A percentile compares a stretch with the other conserved stretches of the same genome.
phyloP scores from a whole-genome alignment of 1,140 invertebrate species.

The Cyrtorhinus lividipennis region DNA sequence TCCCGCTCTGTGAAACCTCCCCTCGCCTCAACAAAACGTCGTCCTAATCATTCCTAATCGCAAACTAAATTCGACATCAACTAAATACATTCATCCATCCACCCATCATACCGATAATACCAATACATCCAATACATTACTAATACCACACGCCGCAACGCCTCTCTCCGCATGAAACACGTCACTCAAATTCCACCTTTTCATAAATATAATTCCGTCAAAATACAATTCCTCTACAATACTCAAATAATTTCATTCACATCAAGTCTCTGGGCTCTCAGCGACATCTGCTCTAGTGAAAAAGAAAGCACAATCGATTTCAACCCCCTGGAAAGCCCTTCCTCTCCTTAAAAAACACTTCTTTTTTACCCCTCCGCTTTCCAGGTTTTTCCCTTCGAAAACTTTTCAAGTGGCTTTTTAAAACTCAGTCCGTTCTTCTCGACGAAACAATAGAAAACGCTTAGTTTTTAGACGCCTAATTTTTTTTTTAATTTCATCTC shows the following conservation, averaged over 20 bases:
- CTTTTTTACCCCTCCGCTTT: neutral
- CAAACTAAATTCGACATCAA: neutral
- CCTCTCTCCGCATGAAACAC: no score
- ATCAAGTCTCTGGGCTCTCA: neutral
- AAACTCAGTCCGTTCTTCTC: neutral
- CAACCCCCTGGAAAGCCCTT: neutral
- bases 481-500: no score
- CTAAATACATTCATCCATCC: neutral
- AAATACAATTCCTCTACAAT: neutral
- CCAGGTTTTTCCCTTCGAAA: neutral
- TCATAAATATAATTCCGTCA: no score
- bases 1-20: no score
- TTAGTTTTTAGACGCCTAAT: neutral
- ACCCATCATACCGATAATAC: no score
- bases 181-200: no score
- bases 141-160: no score
- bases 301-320: conserved; percentile 1
- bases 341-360: neutral
- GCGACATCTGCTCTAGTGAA: neutral
- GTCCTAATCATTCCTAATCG: no score
- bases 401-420: neutral
- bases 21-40: no score
- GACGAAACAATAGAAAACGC: neutral
- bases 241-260: no score
- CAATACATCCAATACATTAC: no score